Evolutionary conservation across 2,888 invertebrate species (phyloP), one percentile per base, ranked within the genome.

Genomic region (Cordilura impudica): DNA sequence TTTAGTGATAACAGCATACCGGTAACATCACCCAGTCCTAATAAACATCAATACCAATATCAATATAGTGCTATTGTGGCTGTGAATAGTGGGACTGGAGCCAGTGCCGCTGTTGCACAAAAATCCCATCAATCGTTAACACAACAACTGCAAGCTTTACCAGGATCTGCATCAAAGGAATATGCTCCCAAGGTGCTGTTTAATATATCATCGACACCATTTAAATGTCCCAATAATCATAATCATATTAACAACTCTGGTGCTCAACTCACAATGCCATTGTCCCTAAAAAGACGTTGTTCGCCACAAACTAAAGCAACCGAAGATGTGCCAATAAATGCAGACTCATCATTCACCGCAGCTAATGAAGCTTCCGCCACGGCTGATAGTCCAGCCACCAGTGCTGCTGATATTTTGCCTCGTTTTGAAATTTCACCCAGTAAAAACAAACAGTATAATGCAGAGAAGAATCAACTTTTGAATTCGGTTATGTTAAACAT

Each of bases 401-500:
- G 14, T 0, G 23, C 16, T 1, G 60, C 47, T 4, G 54, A 63
- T 31, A 12, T n/a, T 1, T n/a, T 29, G 4, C 29, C 43, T 53
- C 23, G 16, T 14, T 43, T 54, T 14, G 76, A 78, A 56, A 45
- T 65, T 18, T 66, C 72, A 0, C 67, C 66, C 1, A 69, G 47
- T 26, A 80, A 73, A 60, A 58, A 12, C 39, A 81, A 65, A 51
- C 51, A 60, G 16, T 75, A 70, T 23, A 85, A 61, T 83, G 79
- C 54, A 72, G 87, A 83, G 69, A 80, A 78, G 81, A 87, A 81
- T 85, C 86, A 83, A 47, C 73, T 78, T 19, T 83, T 83, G 19
- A 85, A 84, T 19, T 88, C 81, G 1, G 88, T 88, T 1, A 86
- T 87, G 73, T 35, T 82, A 0, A 86, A 84, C 67, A 87, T 89